Evolutionary conservation across 2,113 vertebrate species (phyloP).

Genomic region (Cyanoliseus patagonus): DNA sequence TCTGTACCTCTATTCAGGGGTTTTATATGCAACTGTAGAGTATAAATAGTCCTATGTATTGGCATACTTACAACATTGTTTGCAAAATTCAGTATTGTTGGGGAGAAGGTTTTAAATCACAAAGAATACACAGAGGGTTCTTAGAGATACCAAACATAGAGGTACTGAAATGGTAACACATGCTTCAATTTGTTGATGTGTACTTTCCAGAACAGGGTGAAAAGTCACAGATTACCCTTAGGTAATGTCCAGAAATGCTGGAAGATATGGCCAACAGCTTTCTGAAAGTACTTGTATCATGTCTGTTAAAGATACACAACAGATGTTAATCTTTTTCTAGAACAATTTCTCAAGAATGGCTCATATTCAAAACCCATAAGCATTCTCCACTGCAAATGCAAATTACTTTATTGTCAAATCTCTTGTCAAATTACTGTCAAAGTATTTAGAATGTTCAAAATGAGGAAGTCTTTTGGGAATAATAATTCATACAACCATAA

Average conservation of each 20-base stretch:
- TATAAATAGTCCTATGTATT: not conserved
- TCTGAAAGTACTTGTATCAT: not conserved
- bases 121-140: too few species aligned
- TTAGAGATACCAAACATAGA: accelerated
- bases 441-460: not conserved
- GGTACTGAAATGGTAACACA: not conserved
- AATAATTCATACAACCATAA: not conserved
- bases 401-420: not conserved
- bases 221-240: not conserved
- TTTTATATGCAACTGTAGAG: not conserved
- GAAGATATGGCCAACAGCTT: not conserved
- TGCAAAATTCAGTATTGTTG: not conserved
- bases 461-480: not conserved
- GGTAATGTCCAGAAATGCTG: not conserved
- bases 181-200: not conserved
- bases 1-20: not conserved
- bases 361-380: not conserved
- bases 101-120: not conserved
- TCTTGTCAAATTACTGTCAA: not conserved
- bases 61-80: not conserved
- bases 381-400: not conserved
- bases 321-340: not conserved
- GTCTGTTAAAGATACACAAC: not conserved
- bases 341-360: not conserved
- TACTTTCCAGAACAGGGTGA: not conserved